A percentile compares a stretch with the other conserved stretches of the same genome.
phyloP scores from a whole-genome alignment of 2,113 vertebrate species.

The Ondatra zibethicus region DNA sequence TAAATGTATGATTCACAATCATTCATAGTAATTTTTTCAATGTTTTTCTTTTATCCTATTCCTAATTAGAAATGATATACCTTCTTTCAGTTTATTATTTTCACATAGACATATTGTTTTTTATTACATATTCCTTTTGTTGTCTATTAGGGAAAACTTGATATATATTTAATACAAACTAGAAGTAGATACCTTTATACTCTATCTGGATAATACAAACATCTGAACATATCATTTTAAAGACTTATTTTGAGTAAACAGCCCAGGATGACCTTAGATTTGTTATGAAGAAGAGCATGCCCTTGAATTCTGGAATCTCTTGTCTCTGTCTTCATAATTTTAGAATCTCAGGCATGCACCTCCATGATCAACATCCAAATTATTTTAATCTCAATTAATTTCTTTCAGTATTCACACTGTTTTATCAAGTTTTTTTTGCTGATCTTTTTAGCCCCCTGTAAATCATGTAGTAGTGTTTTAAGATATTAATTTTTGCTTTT shows the following conservation, averaged over 20 bases:
- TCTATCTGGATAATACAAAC: neutral
- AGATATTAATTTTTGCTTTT: neutral
- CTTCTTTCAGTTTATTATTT: neutral
- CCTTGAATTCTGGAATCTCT: neutral
- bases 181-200: neutral
- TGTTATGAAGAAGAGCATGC: neutral
- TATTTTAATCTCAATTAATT: slow-evolving; percentile 1
- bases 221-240: neutral
- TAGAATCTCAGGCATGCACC: neutral
- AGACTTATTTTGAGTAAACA: neutral
- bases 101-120: neutral
- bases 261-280: neutral
- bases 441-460: neutral
- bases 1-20: neutral
- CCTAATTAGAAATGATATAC: neutral
- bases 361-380: neutral
- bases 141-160: neutral
- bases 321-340: neutral
- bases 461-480: neutral
- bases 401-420: neutral
- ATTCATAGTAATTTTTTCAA: neutral
- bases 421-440: neutral
- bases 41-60: neutral
- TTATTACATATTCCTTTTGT: neutral
- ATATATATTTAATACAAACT: neutral